Base-by-base conservation (phyloP, 2,888 invertebrate species). In the Steinernema hermaphroditum region DNA sequence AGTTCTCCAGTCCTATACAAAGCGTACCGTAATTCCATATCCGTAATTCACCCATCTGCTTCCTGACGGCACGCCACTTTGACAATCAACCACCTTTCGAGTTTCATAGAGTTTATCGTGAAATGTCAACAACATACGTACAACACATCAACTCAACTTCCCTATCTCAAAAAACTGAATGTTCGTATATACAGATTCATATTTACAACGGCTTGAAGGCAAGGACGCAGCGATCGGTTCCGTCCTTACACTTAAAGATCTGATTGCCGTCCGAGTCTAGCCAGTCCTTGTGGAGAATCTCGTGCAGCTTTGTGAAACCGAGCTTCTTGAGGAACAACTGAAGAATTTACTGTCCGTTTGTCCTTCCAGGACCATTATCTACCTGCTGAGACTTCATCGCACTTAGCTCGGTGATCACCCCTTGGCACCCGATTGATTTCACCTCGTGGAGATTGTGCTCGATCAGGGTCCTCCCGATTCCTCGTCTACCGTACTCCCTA, bases 331-430 rank as follows among this genome's bases (percentile, higher is more conserved):
- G 16, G 24, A 72, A 72, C 1, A 72, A 50, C 72, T 72, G 49
- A 49, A 74, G 22, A n/a, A n/a, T 46, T 12, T 12, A 37, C 37
- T 37, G 37, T 37, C 37, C 37, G 37, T 12, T 12, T 12, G 6
- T 37, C 37, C 37, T 37, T 37, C 37, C 6, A 37, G 34, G 24
- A 16, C 27, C 8, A 29, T 9, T n/a, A 0, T 2, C 22, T 43
- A 79, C 77, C 74, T 76, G 46, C 34, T 77, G 78, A n/a, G 78
- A 77, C 32, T 79, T 77, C 44, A 76, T 68, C 6, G 78, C 78
- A 19, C 73, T 79, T 24, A 79, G 77, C 54, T 77, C 78, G 49
- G 78, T 72, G 29, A 79, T 37, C 2, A 79, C 32, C 14, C 78
- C 78, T 46, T 77, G 78, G 43, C 73, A 76, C 12, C 79, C 78